Conservation (phyloP, 2,113 vertebrate species). For the Tenrec ecaudatus region DNA sequence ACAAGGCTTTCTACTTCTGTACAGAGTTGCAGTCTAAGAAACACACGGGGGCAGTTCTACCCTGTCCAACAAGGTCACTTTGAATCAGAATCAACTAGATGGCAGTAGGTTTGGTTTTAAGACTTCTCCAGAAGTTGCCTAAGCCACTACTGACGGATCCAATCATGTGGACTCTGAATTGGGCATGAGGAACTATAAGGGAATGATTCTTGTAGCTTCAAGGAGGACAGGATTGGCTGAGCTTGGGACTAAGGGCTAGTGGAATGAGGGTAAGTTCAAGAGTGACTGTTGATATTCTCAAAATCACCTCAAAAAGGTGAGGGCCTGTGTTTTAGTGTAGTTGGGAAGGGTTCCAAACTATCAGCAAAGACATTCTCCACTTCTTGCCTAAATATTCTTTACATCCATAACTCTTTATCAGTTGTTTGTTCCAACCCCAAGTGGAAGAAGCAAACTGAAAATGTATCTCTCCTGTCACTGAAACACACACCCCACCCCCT, state of each 20-base stretch:
- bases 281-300: not conserved
- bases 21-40: no score
- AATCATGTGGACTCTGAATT: not conserved
- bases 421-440: not conserved
- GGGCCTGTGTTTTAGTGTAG: not conserved
- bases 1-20: no score
- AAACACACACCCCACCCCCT: no score
- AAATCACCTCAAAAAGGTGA: not conserved
- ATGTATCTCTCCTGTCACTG: not conserved
- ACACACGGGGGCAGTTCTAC: no score
- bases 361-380: not conserved
- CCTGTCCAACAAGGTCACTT: no score
- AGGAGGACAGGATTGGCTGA: not conserved
- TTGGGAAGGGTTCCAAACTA: not conserved
- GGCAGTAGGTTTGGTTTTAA: no score
- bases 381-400: not conserved
- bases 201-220: not conserved
- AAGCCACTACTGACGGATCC: not conserved
- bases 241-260: not conserved
- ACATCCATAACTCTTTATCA: not conserved
- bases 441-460: conserved; percentile 18
- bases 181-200: not conserved
- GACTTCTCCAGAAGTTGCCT: not conserved
- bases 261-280: not conserved
- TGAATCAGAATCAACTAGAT: no score